These are phyloP conservation scores for Smutsia gigantea DNA, from an alignment of 2,797 vertebrate genomes.

Conservation along the genomic window DNA sequence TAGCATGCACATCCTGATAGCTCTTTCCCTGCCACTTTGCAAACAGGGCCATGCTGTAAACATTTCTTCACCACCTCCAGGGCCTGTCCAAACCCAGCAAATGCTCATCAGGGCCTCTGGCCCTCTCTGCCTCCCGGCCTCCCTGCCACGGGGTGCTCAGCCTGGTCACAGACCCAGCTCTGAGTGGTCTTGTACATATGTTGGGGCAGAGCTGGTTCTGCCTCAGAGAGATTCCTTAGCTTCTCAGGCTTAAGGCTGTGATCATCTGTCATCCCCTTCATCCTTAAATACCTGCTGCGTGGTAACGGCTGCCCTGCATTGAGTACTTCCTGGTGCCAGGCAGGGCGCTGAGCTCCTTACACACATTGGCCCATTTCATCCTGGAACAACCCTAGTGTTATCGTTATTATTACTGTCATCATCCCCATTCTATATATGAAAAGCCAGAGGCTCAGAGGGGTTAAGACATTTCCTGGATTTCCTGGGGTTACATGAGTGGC, in stretches of 20 bases:
- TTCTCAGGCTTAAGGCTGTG: not conserved
- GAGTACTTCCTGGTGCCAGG: not conserved
- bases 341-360: not conserved
- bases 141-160: not conserved
- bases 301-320: not conserved
- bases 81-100: not conserved
- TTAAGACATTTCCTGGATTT: not conserved
- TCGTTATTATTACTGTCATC: accelerated
- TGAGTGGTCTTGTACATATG: accelerated
- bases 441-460: not conserved
- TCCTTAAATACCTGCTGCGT: not conserved
- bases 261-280: not conserved
- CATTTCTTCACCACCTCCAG: not conserved
- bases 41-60: not conserved
- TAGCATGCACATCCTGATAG: accelerated
- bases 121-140: not conserved
- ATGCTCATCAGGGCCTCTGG: not conserved
- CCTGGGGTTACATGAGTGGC: not conserved
- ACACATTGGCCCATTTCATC: not conserved
- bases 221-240: not conserved
- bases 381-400: not conserved
- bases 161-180: accelerated
- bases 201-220: not conserved
- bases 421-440: not conserved
- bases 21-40: not conserved